phyloP scores from a whole-genome alignment of 2,888 invertebrate species.

The Masnerella sp. region DNA sequence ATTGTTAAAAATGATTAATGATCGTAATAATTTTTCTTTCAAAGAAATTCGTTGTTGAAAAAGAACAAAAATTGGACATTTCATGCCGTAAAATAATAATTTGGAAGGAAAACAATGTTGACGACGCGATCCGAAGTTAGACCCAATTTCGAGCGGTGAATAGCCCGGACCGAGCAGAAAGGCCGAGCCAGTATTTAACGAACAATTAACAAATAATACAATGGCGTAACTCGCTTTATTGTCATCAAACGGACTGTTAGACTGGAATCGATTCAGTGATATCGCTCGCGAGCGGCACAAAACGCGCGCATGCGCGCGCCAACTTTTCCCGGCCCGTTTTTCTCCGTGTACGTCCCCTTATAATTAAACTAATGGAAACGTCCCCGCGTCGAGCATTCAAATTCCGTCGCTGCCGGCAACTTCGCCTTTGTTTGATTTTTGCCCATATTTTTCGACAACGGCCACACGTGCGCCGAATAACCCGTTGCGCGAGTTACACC shows the following conservation, averaged over 20 bases:
- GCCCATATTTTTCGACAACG: constrained; percentile 9
- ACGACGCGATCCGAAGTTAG: no score
- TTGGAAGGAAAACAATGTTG: no score
- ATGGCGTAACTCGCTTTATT: constrained; percentile 43
- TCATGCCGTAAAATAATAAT: no score
- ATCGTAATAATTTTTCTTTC: no score
- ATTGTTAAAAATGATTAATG: no score
- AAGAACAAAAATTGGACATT: no score
- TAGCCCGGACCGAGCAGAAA: no score
- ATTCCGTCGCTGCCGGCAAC: constrained; percentile 38
- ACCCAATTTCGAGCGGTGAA: no score
- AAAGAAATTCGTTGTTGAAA: no score
- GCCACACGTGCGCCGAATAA: constrained; percentile 15
- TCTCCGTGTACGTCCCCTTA: constrained; percentile 55
- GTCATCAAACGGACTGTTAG: constrained; percentile 55
- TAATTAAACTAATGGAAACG: constrained; percentile 74
- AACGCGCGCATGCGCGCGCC: constrained; percentile 40
- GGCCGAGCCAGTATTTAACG: constrained; percentile 35
- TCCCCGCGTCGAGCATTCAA: constrained; percentile 58
- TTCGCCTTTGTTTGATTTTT: constrained; percentile 35
- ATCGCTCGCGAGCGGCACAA: constrained; percentile 43
- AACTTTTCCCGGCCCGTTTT: constrained; percentile 48
- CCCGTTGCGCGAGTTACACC: constrained; percentile 2
- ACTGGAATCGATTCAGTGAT: constrained; percentile 54
- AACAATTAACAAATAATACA: constrained; percentile 48